Conservation (phyloP, 1,140 invertebrate species). For the Berghia stephanieae region DNA sequence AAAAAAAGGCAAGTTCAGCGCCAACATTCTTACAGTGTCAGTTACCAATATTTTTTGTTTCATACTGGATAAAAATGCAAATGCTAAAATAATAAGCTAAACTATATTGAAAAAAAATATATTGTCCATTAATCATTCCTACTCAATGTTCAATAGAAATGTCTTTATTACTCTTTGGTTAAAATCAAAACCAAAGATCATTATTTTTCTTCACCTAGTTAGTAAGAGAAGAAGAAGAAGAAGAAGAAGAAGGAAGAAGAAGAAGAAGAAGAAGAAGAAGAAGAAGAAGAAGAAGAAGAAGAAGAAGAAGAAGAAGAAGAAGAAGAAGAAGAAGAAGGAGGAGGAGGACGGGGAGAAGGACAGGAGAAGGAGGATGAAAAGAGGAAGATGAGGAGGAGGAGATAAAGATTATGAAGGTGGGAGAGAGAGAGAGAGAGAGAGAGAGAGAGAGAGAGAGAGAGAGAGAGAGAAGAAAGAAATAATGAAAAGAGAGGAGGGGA, state of each 20-base stretch:
- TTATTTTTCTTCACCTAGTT: no score
- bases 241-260: not conserved
- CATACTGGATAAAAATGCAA: no score
- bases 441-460: constrained; percentile 6
- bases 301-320: not conserved
- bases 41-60: no score
- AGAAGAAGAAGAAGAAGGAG: not conserved
- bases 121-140: no score
- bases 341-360: not conserved
- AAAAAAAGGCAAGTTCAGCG: no score
- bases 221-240: not conserved
- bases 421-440: constrained; percentile 13
- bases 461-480: constrained; percentile 21
- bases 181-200: no score
- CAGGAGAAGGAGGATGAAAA: not conserved
- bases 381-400: not conserved
- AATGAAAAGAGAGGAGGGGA: not conserved
- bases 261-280: not conserved
- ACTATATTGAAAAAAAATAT: no score
- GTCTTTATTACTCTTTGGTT: no score
- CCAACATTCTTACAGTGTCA: no score
- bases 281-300: not conserved
- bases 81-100: no score
- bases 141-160: no score
- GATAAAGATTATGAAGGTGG: not conserved